Conservation (phyloP, 2,113 vertebrate species). For the Vicugna pacos region DNA sequence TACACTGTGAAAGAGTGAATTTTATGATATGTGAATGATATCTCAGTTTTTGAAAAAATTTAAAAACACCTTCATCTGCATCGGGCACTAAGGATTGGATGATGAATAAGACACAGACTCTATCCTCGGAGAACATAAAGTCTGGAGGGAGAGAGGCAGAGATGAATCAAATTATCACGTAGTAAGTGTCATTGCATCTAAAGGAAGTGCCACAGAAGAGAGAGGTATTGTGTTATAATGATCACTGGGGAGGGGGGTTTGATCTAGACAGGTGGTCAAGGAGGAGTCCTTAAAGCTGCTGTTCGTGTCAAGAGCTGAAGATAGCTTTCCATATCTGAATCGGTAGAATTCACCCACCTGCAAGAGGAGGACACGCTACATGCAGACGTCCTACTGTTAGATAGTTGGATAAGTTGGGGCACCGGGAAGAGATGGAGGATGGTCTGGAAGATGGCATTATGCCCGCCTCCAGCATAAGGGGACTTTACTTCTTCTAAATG, state of each 20-base stretch:
- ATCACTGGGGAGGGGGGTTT: rapidly evolving
- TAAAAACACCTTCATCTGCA: neutral
- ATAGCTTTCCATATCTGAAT: neutral
- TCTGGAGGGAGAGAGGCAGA: neutral
- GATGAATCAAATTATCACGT: neutral
- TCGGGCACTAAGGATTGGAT: neutral
- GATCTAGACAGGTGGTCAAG: neutral
- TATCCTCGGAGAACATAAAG: neutral
- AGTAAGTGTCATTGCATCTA: neutral
- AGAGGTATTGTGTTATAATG: too few relatives aligned
- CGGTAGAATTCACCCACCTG: neutral
- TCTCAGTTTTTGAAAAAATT: neutral
- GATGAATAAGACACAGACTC: neutral
- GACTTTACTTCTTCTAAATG: too few relatives aligned
- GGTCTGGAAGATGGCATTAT: too few relatives aligned
- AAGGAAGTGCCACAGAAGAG: neutral
- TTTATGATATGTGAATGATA: neutral
- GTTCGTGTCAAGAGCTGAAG: neutral
- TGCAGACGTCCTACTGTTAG: neutral
- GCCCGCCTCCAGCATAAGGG: too few relatives aligned
- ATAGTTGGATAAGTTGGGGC: too few relatives aligned
- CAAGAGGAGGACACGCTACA: neutral
- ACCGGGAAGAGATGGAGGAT: too few relatives aligned
- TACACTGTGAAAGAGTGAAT: neutral
- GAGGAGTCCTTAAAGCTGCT: neutral